Base-by-base conservation (phyloP, 2,797 vertebrate species). In the Emydoidea blandingii region DNA sequence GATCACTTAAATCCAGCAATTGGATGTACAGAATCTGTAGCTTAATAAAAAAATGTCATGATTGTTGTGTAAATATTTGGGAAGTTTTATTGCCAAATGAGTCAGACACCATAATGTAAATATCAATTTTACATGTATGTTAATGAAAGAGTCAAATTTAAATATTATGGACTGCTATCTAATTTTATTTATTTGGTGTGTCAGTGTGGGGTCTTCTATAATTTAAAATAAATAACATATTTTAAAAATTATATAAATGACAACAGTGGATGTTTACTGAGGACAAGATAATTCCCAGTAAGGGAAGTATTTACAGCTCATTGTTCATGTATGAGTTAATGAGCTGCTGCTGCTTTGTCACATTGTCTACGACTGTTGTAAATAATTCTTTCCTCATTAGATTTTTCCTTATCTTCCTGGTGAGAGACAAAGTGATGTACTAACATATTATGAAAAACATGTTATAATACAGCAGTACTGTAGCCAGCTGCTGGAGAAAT, bases 311-410 rank as follows among this genome's bases (percentile, higher is more conserved):
- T 37, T 86, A 15, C 31, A 15, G 85, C 93, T 94, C 29, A 47
- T 87, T 79, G 76, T 76, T 81, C 53, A 44, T 52, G 18, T 85
- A 1, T 85, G 56, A 94, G 95, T 90, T 92, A 95, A 27, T 79
- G 59, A 86, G 82, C 56, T 94, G 78, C 56, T 96, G n/a, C 85
- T 94, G 79, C 90, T 79, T 97, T 98, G 88, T 5, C 86, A 87
- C 41, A 90, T 97, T 97, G 97, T 80, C 85, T 91, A 50, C 31
- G 50, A 56, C 44, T 93, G 95, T 95, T 96, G 79, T 92, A 96
- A 97, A 97, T 97, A 97, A 90, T 76, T 95, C 85, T 96, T 96
- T 96, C 96, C 95, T 97, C 7, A 4, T 93, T 85, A 74, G 86
- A 93, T 56, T 68, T 83, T 81, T 2, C 1, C 44, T 5, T 4